Evolutionary conservation across 2,888 invertebrate genomes (phyloP).

Genomic region (Amblyteles armatorius): DNA sequence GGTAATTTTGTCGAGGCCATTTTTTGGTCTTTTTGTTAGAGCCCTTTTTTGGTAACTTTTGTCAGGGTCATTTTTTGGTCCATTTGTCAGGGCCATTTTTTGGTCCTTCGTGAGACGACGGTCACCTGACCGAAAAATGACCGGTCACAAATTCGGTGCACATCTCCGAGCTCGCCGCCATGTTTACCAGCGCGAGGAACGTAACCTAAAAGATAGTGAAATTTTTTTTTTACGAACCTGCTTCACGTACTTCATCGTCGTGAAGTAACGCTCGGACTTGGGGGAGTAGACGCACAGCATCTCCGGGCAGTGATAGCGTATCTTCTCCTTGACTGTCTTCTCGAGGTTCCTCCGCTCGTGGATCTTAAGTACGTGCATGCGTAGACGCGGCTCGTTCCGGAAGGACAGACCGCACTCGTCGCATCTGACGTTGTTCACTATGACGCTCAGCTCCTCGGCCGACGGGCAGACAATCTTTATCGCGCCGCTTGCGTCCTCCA

Average conservation of each 20-base stretch:
- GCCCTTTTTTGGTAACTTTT: no score
- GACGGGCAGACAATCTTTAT: conserved; percentile 79
- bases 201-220: background rate
- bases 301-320: conserved; percentile 82
- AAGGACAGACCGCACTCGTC: conserved; percentile 80
- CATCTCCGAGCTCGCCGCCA: no score
- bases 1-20: no score
- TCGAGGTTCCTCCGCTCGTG: conserved; percentile 79
- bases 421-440: conserved; percentile 80
- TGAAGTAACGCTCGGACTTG: conserved; percentile 79
- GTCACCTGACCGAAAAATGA: no score
- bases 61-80: no score
- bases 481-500: background rate
- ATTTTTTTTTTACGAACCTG: conserved; percentile 76
- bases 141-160: no score
- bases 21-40: no score
- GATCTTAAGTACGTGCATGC: conserved; percentile 81
- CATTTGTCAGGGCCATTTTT: no score
- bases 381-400: conserved; percentile 79
- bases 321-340: conserved; percentile 77
- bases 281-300: conserved; percentile 80
- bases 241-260: conserved; percentile 82
- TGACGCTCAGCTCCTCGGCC: conserved; percentile 79
- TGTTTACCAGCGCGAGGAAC: background rate
- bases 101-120: no score